phyloP scores from a whole-genome alignment of 2,113 vertebrate genomes.

The Seriola rivoliana region DNA sequence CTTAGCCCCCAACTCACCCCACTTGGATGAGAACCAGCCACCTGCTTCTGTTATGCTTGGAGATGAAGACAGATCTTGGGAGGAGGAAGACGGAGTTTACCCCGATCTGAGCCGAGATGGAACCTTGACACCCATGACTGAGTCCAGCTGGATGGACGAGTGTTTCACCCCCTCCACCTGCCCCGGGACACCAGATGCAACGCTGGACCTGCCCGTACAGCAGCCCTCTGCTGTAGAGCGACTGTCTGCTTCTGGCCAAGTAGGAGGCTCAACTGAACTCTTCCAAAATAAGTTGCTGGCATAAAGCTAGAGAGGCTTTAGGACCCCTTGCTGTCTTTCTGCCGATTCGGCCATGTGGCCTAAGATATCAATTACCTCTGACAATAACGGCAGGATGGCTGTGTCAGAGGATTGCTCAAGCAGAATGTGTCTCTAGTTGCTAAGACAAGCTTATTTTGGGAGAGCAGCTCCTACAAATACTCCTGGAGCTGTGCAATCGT shows the following conservation, averaged over 20 bases:
- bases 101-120: conserved; percentile 70
- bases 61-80: conserved; percentile 77
- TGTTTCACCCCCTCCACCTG: conserved; percentile 72
- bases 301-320: conserved; percentile 29
- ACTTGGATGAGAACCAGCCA: conserved; percentile 35
- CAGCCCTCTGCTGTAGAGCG: conserved; percentile 85
- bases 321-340: conserved; percentile 34
- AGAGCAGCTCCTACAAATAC: conserved; percentile 34
- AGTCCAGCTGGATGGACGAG: conserved; percentile 80
- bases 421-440: background rate
- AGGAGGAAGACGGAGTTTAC: conserved; percentile 71
- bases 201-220: conserved; percentile 77
- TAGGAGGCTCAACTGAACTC: conserved; percentile 82
- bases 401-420: conserved; percentile 26
- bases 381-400: conserved; percentile 20
- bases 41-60: conserved; percentile 26
- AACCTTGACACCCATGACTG: conserved; percentile 78
- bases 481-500: conserved; percentile 33
- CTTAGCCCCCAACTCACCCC: conserved; percentile 40
- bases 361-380: conserved; percentile 33
- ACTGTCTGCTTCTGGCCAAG: conserved; percentile 93
- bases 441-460: conserved; percentile 73
- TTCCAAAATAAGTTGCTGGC: conserved; percentile 75
- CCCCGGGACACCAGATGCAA: conserved; percentile 67
- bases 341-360: conserved; percentile 38